These are phyloP conservation scores for Eleutherodactylus coqui DNA, from an alignment of 2,797 vertebrate genomes.

Conservation along the genomic window DNA sequence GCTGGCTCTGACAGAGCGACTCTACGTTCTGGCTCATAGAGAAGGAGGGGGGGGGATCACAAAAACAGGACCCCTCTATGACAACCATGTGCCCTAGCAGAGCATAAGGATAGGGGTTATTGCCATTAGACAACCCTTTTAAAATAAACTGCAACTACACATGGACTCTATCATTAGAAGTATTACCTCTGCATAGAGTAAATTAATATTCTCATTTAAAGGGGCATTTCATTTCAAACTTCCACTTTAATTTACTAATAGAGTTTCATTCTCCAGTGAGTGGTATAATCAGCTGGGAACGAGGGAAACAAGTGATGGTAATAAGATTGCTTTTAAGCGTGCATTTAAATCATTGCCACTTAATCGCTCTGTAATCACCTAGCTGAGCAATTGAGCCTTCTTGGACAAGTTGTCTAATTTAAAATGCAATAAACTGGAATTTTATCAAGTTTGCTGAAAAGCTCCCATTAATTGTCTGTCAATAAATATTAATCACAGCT, in stretches of 20 bases:
- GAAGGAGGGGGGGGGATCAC: too few species aligned
- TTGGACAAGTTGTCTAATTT: conserved; percentile 54
- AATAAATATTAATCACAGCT: conserved; percentile 57
- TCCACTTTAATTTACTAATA: conserved; percentile 44
- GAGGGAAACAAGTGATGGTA: conserved; percentile 37
- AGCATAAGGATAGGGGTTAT: neutral
- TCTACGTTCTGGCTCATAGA: too few species aligned
- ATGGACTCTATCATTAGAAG: neutral
- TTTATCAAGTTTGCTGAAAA: conserved; percentile 54
- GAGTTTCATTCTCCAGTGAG: conserved; percentile 38
- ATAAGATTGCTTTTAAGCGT: conserved; percentile 48
- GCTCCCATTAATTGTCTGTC: conserved; percentile 51
- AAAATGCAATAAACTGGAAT: conserved; percentile 51
- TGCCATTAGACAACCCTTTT: neutral
- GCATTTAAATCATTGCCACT: conserved; percentile 44
- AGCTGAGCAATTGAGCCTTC: conserved; percentile 35
- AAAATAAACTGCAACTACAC: conserved; percentile 66
- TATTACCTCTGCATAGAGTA: neutral
- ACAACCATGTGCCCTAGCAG: too few species aligned
- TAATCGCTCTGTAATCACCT: conserved; percentile 55
- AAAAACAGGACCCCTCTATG: too few species aligned
- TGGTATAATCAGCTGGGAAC: conserved; percentile 37
- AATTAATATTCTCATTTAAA: conserved; percentile 31
- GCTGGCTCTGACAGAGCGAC: too few species aligned
- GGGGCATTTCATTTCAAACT: neutral